A percentile compares a stretch with the other conserved stretches of the same genome.
Evolutionary conservation across 37 sponge, comb jelly and placozoan genomes (phyloP).

Genomic region (Cladorhizidae sp.): DNA sequence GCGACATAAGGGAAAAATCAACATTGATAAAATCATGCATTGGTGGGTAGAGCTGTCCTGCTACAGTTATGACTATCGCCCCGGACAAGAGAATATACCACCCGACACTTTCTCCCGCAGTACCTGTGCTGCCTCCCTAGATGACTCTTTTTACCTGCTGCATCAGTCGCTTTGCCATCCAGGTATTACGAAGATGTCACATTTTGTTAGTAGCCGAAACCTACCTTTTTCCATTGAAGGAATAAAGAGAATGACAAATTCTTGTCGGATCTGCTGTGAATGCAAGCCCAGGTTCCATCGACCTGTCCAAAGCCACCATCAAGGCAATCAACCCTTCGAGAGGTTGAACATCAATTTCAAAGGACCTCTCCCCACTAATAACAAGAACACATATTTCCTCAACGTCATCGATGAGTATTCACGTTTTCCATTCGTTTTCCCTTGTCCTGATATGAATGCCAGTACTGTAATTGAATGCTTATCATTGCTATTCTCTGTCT

Average conservation of each 20-base stretch:
- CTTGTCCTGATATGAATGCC: not conserved
- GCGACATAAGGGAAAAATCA: conserved; percentile 1
- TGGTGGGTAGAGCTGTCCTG: conserved; percentile 9
- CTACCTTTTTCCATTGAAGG: conserved; percentile 7
- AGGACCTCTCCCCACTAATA: conserved; percentile 1
- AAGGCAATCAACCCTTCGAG: conserved; percentile 3
- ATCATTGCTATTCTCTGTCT: not conserved
- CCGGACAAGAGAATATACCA: conserved; percentile 1
- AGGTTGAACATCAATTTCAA: conserved; percentile 18
- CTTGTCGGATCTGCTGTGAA: not conserved
- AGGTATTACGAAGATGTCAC: conserved; percentile 8
- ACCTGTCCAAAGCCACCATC: not conserved
- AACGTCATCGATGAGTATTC: not conserved
- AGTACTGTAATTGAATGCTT: conserved; percentile 3
- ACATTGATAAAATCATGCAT: not conserved
- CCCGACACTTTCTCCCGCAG: conserved; percentile 16
- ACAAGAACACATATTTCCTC: conserved; percentile 13
- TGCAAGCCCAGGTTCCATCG: not conserved
- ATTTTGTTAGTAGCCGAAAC: conserved; percentile 7
- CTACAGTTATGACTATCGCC: conserved; percentile 21
- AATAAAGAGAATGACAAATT: not conserved
- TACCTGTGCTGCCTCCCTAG: not conserved
- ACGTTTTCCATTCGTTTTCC: conserved; percentile 17
- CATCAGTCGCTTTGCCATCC: conserved; percentile 10
- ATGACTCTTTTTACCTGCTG: not conserved